phyloP scores from a whole-genome alignment of 2,888 invertebrate genomes.

The Xylota segnis region DNA sequence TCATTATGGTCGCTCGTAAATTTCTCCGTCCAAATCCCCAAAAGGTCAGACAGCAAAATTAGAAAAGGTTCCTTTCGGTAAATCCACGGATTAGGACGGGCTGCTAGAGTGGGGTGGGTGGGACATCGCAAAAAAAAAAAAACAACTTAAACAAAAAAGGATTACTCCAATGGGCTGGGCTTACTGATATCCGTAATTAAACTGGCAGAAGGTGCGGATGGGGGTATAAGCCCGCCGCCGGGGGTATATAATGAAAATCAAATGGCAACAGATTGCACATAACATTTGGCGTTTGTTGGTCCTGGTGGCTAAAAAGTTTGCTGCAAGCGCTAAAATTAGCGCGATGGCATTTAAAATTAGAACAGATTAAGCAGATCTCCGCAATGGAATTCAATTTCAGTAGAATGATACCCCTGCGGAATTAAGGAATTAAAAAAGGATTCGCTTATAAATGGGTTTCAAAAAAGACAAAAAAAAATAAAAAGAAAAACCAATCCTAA shows the following conservation, averaged over 20 bases:
- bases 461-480: neutral
- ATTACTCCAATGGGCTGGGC: slow-evolving; percentile 15
- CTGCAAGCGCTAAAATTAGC: slow-evolving; percentile 43
- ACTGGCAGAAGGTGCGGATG: slow-evolving; percentile 15
- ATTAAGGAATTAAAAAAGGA: slow-evolving; percentile 27
- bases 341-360: slow-evolving; percentile 47
- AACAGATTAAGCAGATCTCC: slow-evolving; percentile 42
- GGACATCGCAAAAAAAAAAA: neutral
- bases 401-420: neutral
- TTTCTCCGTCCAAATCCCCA: slow-evolving; percentile 33
- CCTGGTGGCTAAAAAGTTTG: neutral
- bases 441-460: slow-evolving; percentile 9
- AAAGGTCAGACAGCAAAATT: slow-evolving; percentile 63
- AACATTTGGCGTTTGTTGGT: slow-evolving; percentile 22
- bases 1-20: slow-evolving; percentile 48
- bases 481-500: neutral
- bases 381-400: slow-evolving; percentile 37
- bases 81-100: slow-evolving; percentile 31
- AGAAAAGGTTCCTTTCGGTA: slow-evolving; percentile 24
- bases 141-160: slow-evolving; percentile 7
- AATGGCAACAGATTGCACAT: slow-evolving; percentile 69
- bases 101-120: neutral
- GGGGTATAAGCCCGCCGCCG: slow-evolving; percentile 3
- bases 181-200: slow-evolving; percentile 43
- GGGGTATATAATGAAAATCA: slow-evolving; percentile 48